Percentiles rank a stretch among this genome's conserved stretches.
Conservation (phyloP, 2,888 invertebrate genomes). For the Chesias legatella region DNA sequence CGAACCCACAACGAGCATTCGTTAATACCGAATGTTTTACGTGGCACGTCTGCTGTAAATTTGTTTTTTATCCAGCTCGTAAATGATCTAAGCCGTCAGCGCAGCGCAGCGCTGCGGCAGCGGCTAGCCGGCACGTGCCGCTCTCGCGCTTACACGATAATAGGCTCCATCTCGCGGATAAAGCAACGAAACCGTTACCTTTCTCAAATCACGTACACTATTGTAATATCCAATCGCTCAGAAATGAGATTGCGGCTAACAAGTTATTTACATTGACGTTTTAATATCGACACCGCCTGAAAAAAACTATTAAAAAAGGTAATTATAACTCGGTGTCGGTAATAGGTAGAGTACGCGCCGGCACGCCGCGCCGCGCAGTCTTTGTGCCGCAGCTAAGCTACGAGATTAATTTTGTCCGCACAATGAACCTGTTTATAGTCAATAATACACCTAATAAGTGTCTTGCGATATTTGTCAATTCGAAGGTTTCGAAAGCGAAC, state of each 20-base stretch:
- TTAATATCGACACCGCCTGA: constrained; percentile 73
- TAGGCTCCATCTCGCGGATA: constrained; percentile 75
- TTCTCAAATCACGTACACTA: constrained; percentile 81
- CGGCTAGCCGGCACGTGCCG: constrained; percentile 49
- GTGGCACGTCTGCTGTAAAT: constrained; percentile 37
- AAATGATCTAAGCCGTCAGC: constrained; percentile 47
- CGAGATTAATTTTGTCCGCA: constrained; percentile 76
- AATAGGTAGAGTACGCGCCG: constrained; percentile 72
- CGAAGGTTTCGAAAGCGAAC: constrained; percentile 61
- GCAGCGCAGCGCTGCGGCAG: no score
- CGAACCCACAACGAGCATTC: constrained; percentile 19
- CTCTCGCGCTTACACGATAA: constrained; percentile 52
- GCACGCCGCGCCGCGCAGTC: constrained; percentile 64
- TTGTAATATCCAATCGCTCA: constrained; percentile 80
- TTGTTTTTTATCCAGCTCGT: constrained; percentile 47
- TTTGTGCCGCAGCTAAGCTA: constrained; percentile 75
- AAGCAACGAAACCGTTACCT: constrained; percentile 78
- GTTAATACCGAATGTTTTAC: constrained; percentile 20
- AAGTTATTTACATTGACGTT: constrained; percentile 81
- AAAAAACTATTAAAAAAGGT: constrained; percentile 79
- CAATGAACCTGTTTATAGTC: constrained; percentile 73
- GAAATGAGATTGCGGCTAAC: constrained; percentile 81
- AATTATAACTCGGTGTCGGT: constrained; percentile 75
- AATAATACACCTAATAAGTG: constrained; percentile 70
- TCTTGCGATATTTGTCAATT: constrained; percentile 74